Percentiles rank a stretch among this genome's conserved stretches.
Conservation (phyloP, 2,113 vertebrate genomes). For the Scopus umbretta region DNA sequence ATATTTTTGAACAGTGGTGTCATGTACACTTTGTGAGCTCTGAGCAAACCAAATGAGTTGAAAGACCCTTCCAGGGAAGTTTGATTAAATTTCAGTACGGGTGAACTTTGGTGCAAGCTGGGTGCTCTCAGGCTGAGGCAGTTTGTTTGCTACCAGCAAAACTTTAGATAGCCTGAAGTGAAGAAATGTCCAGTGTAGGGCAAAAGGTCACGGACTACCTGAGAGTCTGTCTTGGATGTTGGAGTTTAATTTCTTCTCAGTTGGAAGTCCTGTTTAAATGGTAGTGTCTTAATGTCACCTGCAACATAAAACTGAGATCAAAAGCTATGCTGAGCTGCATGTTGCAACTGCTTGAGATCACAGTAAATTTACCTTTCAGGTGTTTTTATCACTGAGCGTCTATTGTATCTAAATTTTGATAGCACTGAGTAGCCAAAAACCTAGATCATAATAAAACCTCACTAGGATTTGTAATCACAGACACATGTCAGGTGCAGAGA, state of each 20-base stretch:
- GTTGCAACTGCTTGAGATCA: not conserved
- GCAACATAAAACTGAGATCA: not conserved
- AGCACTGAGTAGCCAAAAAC: not conserved
- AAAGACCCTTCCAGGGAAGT: not conserved
- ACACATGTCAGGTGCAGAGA: too few relatives aligned
- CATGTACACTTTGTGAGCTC: not conserved
- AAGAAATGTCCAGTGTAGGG: not conserved
- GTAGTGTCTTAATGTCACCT: not conserved
- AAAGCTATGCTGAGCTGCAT: not conserved
- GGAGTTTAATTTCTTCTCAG: not conserved
- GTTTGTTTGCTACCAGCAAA: not conserved
- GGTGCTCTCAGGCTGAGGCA: accelerated
- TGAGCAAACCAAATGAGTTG: not conserved
- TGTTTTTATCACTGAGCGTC: not conserved
- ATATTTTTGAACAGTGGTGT: not conserved
- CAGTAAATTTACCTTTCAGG: not conserved
- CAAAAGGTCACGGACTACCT: not conserved
- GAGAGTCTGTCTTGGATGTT: not conserved
- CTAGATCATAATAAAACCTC: not conserved
- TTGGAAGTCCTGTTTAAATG: not conserved
- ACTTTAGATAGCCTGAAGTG: not conserved
- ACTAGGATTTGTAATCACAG: not conserved
- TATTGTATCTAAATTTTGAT: not conserved
- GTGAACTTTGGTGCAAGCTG: accelerated
- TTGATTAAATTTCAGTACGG: not conserved